These are phyloP conservation scores for Neogobius melanostomus DNA, from an alignment of 2,113 vertebrate species.

Conservation along the genomic window DNA sequence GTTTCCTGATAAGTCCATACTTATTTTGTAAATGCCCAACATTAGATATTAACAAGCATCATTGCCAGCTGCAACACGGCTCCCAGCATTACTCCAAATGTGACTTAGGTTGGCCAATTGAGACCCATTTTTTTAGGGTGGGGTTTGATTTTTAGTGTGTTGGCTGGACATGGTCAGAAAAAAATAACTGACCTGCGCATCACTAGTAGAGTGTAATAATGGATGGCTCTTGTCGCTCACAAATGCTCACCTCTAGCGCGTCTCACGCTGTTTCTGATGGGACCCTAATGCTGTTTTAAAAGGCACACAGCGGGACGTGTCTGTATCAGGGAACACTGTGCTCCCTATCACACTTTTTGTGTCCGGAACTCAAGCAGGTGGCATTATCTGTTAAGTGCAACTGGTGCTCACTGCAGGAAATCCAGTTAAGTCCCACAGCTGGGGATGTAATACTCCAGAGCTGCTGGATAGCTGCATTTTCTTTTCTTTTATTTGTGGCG, in stretches of 20 bases:
- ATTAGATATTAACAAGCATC: too few relatives aligned
- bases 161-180: too few relatives aligned
- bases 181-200: too few relatives aligned
- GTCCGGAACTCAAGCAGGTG: conserved; percentile 48
- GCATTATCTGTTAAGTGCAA: conserved; percentile 44
- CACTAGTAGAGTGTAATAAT: conserved; percentile 17
- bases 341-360: conserved; percentile 45
- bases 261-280: neutral
- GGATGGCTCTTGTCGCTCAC: conserved; percentile 13
- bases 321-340: conserved; percentile 40
- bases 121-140: too few relatives aligned
- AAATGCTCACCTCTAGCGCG: conserved; percentile 8
- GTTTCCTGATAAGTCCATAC: too few relatives aligned
- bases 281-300: conserved; percentile 10
- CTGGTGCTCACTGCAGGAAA: conserved; percentile 41
- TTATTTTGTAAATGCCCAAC: too few relatives aligned
- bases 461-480: neutral
- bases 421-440: conserved; percentile 28
- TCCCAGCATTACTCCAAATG: too few relatives aligned
- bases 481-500: neutral
- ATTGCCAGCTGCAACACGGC: too few relatives aligned
- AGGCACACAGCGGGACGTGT: conserved; percentile 20
- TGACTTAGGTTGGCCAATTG: too few relatives aligned
- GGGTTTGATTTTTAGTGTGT: too few relatives aligned
- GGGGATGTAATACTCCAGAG: conserved; percentile 16